Conservation (phyloP, 2,888 invertebrate species). For the Synanthedon myopaeformis region DNA sequence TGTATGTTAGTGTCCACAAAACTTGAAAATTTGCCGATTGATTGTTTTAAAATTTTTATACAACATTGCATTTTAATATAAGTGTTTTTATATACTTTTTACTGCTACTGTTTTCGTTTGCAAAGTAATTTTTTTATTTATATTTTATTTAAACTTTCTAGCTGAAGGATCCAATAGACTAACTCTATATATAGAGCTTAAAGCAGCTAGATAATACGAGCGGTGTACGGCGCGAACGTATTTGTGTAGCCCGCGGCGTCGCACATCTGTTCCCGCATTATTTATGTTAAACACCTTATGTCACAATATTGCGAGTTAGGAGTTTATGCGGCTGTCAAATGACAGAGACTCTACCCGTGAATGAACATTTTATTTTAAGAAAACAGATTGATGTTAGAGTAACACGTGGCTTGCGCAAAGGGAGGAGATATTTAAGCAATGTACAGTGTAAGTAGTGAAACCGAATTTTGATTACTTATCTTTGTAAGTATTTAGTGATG, state of each 20-base stretch:
- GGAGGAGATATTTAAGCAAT: slow-evolving; percentile 3
- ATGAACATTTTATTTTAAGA: slow-evolving; percentile 49
- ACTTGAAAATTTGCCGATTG: too few species aligned
- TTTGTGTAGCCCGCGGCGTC: slow-evolving; percentile 60
- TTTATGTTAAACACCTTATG: slow-evolving; percentile 72
- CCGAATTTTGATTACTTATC: too few species aligned
- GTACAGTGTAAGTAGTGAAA: background rate
- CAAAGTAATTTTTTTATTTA: too few species aligned
- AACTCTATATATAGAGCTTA: slow-evolving; percentile 16
- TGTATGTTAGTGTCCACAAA: too few species aligned
- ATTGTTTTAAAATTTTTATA: too few species aligned
- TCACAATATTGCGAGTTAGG: slow-evolving; percentile 67
- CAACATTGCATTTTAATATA: too few species aligned
- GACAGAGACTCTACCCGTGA: slow-evolving; percentile 22
- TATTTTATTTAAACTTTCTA: too few species aligned
- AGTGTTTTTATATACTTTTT: too few species aligned
- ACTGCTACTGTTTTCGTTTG: too few species aligned
- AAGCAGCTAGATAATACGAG: slow-evolving; percentile 34
- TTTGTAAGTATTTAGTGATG: too few species aligned
- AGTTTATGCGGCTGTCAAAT: slow-evolving; percentile 42
- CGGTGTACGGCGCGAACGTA: slow-evolving; percentile 47
- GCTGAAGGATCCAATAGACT: too few species aligned
- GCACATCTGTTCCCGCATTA: slow-evolving; percentile 67
- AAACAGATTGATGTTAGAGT: slow-evolving; percentile 9
- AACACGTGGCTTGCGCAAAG: slow-evolving; percentile 1